Evolutionary conservation across 2,888 invertebrate genomes (phyloP), one percentile per base, ranked within the genome.

Genomic region (Alitta virens): DNA sequence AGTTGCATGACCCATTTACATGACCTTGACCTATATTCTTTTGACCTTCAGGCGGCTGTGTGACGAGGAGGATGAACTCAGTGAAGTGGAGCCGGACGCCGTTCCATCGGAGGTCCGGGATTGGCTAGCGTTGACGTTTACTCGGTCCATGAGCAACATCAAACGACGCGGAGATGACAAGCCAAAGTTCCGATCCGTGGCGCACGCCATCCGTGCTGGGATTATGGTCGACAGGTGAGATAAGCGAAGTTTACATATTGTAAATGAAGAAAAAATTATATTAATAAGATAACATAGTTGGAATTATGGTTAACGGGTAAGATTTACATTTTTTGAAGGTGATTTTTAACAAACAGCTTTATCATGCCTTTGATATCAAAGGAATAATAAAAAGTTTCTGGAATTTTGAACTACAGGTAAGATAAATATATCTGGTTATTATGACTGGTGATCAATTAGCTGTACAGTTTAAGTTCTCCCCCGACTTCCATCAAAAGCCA

Each of bases 121-220:
- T 83, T 96, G 96, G 96, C 85, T 96, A 81, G 94, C 95, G 63
- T 91, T 94, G 64, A 96, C 96, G 52, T 96, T 96, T 84, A 97
- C 96, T 42, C 87, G 94, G 69, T 79, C 81, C 25, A 78, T 79
- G 78, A 76, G 75, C 68, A 79, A 77, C 69, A 74, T 78, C 66
- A 78, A 78, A 67, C 69, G 75, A 40, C 63, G 74, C 33, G 91
- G 92, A 16, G 83, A 83, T 56, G 84, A 85, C 62, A 84, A 85
- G 68, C 84, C 85, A 2, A 91, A 92, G 84, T 95, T 95, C 85
- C 89, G 94, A 63, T 92, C 93, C 64, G 96, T 97, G 71, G 96
- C 96, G 52, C 94, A 96, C 80, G 96, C 95, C 71, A 95, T 96
- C 78, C 86, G 96, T 21, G 95, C 95, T 21, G 95, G 95, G 50